A percentile compares a stretch with the other conserved stretches of the same genome.
Conservation (phyloP, 2,888 invertebrate species). For the Ctena decussata region DNA sequence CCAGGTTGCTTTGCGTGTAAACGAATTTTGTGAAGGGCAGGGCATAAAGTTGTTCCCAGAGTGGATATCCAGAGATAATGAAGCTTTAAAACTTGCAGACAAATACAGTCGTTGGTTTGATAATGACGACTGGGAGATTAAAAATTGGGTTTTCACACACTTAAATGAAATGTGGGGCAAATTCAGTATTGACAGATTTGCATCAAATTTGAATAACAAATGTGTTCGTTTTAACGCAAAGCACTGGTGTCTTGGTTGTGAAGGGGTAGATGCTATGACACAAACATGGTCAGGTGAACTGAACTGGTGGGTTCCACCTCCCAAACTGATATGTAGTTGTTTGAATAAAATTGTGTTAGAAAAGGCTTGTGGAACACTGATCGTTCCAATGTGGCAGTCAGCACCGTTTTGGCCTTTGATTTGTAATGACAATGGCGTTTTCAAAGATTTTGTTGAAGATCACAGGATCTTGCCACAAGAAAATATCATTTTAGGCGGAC, state of each 20-base stretch:
- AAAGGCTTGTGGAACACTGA: neutral
- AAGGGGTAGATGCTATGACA: constrained; percentile 13
- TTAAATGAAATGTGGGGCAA: constrained; percentile 22
- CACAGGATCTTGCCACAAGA: neutral
- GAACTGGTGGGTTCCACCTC: constrained; percentile 35
- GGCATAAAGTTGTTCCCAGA: neutral
- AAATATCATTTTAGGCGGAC: neutral
- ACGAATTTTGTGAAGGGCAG: constrained; percentile 8
- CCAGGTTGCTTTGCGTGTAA: neutral
- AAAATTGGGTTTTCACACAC: neutral
- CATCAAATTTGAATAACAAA: constrained; percentile 29
- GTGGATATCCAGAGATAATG: constrained; percentile 10
- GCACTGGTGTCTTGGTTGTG: constrained; percentile 21
- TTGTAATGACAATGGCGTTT: neutral
- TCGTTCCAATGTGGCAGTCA: neutral
- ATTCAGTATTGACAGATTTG: constrained; percentile 19
- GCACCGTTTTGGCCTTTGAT: neutral
- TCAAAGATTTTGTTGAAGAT: neutral
- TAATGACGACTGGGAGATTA: constrained; percentile 31
- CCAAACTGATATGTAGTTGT: neutral
- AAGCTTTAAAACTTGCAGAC: constrained; percentile 1
- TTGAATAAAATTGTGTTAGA: neutral
- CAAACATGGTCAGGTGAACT: constrained; percentile 18
- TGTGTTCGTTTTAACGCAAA: constrained; percentile 25
- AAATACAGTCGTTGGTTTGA: constrained; percentile 14